Conservation (phyloP, 2,797 vertebrate genomes). For the Acanthurus lineatus region DNA sequence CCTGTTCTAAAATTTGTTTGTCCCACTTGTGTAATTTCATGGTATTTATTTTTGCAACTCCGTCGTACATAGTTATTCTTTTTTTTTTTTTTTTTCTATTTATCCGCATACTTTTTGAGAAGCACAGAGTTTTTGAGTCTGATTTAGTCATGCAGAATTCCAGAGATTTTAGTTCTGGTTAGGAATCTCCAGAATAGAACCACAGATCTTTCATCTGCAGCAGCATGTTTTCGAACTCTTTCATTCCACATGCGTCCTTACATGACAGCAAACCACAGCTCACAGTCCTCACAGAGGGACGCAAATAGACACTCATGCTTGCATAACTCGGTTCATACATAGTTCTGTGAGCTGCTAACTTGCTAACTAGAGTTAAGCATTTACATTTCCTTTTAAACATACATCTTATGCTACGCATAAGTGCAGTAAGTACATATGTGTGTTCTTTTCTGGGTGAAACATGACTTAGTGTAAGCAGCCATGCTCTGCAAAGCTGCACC, state of each 20-base stretch:
- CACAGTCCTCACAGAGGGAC: constrained; percentile 41
- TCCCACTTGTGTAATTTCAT: constrained; percentile 16
- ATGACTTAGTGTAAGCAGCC: background rate
- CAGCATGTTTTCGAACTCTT: constrained; percentile 58
- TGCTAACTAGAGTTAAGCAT: constrained; percentile 10
- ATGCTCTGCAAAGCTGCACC: background rate
- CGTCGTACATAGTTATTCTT: background rate
- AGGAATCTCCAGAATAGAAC: constrained; percentile 68
- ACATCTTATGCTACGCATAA: background rate
- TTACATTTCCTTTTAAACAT: background rate
- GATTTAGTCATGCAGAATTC: constrained; percentile 72
- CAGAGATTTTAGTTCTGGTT: constrained; percentile 69
- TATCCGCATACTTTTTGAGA: constrained; percentile 4
- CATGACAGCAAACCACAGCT: constrained; percentile 65
- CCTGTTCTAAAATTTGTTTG: background rate
- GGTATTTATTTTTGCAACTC: background rate
- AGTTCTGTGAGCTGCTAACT: constrained; percentile 22
- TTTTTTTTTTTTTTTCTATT: constrained; percentile 20
- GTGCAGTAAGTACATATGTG: background rate
- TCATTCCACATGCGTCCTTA: constrained; percentile 56
- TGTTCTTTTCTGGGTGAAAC: too few species aligned
- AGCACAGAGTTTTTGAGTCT: constrained; percentile 27
- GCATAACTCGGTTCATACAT: constrained; percentile 39
- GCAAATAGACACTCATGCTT: constrained; percentile 56
- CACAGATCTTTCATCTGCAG: constrained; percentile 64